These are phyloP conservation scores for Tiliacea aurago DNA, from an alignment of 2,888 invertebrate species.

Conservation along the genomic window DNA sequence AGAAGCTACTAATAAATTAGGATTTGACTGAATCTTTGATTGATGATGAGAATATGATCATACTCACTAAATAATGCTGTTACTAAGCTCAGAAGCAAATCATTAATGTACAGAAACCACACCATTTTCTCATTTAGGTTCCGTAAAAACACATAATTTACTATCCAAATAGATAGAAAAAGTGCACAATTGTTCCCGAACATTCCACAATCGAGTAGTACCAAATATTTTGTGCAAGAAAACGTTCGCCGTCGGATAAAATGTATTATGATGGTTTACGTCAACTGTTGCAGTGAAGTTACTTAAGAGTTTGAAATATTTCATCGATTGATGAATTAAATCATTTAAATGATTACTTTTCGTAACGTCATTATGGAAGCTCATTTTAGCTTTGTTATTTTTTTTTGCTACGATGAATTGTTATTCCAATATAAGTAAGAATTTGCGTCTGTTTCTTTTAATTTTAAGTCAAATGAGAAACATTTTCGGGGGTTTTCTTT, in stretches of 20 bases:
- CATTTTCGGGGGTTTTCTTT: neutral
- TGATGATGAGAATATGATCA: no score
- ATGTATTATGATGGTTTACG: constrained; percentile 60
- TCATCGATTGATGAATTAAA: constrained; percentile 27
- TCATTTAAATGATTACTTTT: constrained; percentile 10
- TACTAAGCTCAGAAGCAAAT: neutral
- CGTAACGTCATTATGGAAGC: neutral
- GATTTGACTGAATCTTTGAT: neutral
- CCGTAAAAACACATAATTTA: neutral
- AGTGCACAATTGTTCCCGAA: constrained; percentile 1
- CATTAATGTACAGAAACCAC: neutral
- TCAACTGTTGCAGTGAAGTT: constrained; percentile 54
- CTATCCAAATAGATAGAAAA: neutral
- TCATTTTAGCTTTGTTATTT: neutral
- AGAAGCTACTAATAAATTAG: neutral
- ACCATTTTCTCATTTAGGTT: neutral
- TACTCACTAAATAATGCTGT: no score
- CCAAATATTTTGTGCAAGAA: constrained; percentile 53
- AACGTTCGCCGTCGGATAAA: constrained; percentile 50
- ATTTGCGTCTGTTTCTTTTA: neutral
- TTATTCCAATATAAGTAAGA: neutral
- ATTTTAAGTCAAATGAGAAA: neutral
- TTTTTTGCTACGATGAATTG: neutral
- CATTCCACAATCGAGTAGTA: constrained; percentile 31
- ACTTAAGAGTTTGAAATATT: constrained; percentile 53